A percentile compares a stretch with the other conserved stretches of the same genome.
phyloP scores from a whole-genome alignment of 1,140 invertebrate species.

The Papilio aristodemus region DNA sequence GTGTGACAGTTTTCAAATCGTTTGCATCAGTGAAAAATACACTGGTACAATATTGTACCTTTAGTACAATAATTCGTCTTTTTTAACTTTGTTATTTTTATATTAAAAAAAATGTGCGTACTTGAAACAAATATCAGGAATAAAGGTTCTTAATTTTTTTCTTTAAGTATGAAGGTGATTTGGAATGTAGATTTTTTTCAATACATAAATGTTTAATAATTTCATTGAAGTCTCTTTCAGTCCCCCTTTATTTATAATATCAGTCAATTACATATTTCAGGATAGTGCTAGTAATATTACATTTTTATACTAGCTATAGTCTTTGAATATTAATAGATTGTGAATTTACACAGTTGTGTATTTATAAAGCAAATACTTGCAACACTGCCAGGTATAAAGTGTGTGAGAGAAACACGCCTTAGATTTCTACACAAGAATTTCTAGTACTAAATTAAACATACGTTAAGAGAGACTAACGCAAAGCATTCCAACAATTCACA shows the following conservation, averaged over 20 bases:
- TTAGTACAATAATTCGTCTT: not conserved
- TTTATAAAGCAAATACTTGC: not conserved
- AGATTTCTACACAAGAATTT: slow-evolving; percentile 30
- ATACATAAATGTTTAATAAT: too few relatives aligned
- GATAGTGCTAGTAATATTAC: too few relatives aligned
- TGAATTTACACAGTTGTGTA: not conserved
- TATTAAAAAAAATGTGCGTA: too few relatives aligned
- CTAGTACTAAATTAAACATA: slow-evolving; percentile 28
- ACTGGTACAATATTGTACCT: not conserved
- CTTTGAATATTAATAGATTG: not conserved
- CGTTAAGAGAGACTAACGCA: slow-evolving; percentile 19
- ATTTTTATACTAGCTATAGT: not conserved
- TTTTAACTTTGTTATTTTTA: not conserved
- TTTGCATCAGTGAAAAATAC: not conserved
- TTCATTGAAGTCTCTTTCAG: too few relatives aligned
- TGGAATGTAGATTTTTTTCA: too few relatives aligned
- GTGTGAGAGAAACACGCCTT: slow-evolving; percentile 9
- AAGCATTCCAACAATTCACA: slow-evolving; percentile 26
- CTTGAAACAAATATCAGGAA: too few relatives aligned
- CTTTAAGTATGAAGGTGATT: too few relatives aligned
- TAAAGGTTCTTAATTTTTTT: too few relatives aligned
- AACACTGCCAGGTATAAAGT: slow-evolving; percentile 11
- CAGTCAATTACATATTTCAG: too few relatives aligned
- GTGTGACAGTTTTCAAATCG: slow-evolving; percentile 1
- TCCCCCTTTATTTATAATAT: too few relatives aligned